Conservation (phyloP, 2,797 vertebrate species). For the Galagoides demidoff region DNA sequence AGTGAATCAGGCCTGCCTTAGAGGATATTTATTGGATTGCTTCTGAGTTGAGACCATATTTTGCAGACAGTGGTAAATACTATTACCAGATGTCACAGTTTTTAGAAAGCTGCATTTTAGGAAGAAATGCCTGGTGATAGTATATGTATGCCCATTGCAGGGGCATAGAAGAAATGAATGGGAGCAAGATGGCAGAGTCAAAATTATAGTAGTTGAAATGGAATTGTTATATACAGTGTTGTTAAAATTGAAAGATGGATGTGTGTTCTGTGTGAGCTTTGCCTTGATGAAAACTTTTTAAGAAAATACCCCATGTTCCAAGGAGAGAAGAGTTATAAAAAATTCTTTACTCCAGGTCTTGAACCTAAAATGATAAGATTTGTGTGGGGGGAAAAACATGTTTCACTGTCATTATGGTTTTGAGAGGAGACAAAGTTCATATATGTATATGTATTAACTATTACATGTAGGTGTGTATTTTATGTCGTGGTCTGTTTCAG, state of each 20-base stretch:
- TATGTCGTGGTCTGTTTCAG: background rate
- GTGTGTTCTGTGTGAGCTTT: background rate
- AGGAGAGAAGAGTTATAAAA: conserved; percentile 6
- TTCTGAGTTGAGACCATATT: background rate
- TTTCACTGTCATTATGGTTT: background rate
- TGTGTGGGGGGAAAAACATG: background rate
- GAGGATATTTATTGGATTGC: background rate
- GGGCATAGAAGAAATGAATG: background rate
- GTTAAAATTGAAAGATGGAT: background rate
- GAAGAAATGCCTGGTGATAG: background rate
- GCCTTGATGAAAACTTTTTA: background rate
- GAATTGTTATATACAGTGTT: background rate
- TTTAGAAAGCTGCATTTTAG: background rate
- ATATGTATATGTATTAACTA: background rate
- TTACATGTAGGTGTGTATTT: background rate
- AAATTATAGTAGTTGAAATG: background rate
- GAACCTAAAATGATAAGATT: background rate
- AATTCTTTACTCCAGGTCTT: background rate
- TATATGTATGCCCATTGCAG: background rate
- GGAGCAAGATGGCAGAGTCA: background rate
- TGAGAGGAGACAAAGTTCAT: background rate
- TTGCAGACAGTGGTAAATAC: background rate
- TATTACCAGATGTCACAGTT: background rate
- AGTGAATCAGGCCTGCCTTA: background rate
- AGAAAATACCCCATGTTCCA: background rate